Evolutionary conservation across 2,113 vertebrate species (phyloP).

Genomic region (Ovis canadensis): DNA sequence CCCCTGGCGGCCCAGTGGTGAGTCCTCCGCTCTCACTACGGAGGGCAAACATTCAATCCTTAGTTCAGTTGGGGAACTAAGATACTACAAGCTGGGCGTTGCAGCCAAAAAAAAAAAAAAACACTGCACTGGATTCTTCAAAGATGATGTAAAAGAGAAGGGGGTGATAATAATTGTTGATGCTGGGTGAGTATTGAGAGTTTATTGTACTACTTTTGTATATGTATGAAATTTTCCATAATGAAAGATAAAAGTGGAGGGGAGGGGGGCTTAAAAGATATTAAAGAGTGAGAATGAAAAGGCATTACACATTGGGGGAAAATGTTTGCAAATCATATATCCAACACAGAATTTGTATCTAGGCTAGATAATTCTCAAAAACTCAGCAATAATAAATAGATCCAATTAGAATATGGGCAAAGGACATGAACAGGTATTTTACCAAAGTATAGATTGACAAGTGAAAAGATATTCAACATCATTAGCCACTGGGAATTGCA

Average conservation of each 20-base stretch:
- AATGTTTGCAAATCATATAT: background rate
- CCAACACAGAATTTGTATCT: background rate
- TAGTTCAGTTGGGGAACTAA: background rate
- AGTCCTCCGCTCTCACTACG: background rate
- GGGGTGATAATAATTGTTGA: background rate
- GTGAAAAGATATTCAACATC: background rate
- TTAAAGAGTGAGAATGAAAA: background rate
- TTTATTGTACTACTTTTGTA: slow-evolving; percentile 11
- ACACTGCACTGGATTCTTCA: background rate
- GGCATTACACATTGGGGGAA: background rate
- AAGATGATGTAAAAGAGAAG: background rate
- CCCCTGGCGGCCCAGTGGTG: background rate
- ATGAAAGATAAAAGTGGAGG: background rate
- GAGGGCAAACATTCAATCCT: background rate
- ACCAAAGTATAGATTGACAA: background rate
- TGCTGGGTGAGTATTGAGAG: background rate
- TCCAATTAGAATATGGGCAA: background rate
- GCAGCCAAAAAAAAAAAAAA: background rate
- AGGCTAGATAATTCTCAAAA: background rate
- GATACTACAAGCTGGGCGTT: background rate
- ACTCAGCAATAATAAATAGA: background rate
- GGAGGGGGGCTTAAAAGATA: background rate
- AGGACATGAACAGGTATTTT: background rate
- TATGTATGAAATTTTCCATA: background rate
- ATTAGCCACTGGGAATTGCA: background rate